Percentiles rank a stretch among this genome's conserved stretches.
Evolutionary conservation across 2,113 vertebrate genomes (phyloP).

Genomic region (Poeciliopsis retropinna): DNA sequence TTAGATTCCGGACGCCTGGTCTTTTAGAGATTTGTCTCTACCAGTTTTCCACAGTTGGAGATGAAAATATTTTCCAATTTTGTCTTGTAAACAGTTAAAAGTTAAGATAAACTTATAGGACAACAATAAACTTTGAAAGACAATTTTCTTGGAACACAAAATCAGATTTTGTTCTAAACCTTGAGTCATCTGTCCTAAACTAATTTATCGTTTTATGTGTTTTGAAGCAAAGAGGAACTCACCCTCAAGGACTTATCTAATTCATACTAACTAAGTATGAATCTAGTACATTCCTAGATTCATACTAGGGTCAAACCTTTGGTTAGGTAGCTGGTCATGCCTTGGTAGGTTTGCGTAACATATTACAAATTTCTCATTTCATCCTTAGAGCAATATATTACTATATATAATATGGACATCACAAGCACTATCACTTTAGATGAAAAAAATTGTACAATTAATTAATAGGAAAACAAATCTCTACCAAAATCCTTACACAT

Average conservation of each 20-base stretch:
- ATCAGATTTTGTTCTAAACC: not conserved
- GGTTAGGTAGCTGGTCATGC: not conserved
- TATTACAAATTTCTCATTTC: not conserved
- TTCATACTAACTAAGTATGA: not conserved
- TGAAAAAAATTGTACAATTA: not conserved
- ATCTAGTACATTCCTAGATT: too few relatives aligned
- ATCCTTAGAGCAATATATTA: not conserved
- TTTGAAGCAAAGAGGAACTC: not conserved
- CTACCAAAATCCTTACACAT: constrained; percentile 34
- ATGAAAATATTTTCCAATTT: not conserved
- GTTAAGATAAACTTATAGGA: not conserved
- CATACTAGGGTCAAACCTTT: not conserved
- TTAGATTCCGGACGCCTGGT: too few relatives aligned
- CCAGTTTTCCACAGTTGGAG: not conserved
- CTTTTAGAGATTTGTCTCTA: not conserved
- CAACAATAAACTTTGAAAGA: not conserved
- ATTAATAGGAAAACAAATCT: constrained; percentile 41
- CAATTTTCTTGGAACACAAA: too few relatives aligned
- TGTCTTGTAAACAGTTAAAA: not conserved
- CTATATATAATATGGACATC: not conserved
- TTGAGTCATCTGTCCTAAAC: too few relatives aligned
- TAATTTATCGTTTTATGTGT: not conserved
- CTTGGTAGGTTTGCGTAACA: not conserved
- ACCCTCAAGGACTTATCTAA: not conserved
- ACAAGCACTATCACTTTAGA: not conserved